Percentiles rank a stretch among this genome's conserved stretches.
Evolutionary conservation across 2,888 invertebrate genomes (phyloP).

Genomic region (Synanthedon vespiformis): DNA sequence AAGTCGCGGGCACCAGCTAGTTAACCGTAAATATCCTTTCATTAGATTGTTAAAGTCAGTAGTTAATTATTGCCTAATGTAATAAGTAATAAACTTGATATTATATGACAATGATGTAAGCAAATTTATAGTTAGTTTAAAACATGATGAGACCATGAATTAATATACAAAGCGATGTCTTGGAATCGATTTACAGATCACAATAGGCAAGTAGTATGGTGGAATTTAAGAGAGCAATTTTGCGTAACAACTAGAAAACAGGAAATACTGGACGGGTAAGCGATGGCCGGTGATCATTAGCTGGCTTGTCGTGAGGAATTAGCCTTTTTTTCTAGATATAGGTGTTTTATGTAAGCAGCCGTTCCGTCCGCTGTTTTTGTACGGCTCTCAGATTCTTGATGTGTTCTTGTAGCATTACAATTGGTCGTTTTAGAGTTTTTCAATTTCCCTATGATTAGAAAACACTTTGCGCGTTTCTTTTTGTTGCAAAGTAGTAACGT

Average conservation of each 20-base stretch:
- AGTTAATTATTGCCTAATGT: too few relatives aligned
- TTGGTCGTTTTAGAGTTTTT: too few relatives aligned
- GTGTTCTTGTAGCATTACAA: not conserved
- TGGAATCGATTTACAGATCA: constrained; percentile 41
- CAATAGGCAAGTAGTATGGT: constrained; percentile 33
- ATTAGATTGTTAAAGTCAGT: too few relatives aligned
- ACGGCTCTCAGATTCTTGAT: not conserved
- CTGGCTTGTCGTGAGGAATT: constrained; percentile 27
- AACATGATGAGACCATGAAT: too few relatives aligned
- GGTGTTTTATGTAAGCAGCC: constrained; percentile 1
- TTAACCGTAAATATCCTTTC: too few relatives aligned
- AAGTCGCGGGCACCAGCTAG: too few relatives aligned
- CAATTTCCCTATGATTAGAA: too few relatives aligned
- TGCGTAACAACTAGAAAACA: constrained; percentile 44
- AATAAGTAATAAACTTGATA: too few relatives aligned
- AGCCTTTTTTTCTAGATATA: constrained; percentile 27
- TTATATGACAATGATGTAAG: too few relatives aligned
- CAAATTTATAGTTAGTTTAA: too few relatives aligned
- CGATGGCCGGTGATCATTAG: constrained; percentile 34
- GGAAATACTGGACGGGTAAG: constrained; percentile 51
- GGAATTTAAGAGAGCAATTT: constrained; percentile 51
- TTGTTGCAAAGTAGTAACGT: too few relatives aligned
- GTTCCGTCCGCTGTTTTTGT: not conserved
- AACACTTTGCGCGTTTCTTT: too few relatives aligned
- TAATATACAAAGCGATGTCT: constrained; percentile 10